Evolutionary conservation across 2,113 vertebrate genomes (phyloP).

Genomic region (Macrotus californicus): DNA sequence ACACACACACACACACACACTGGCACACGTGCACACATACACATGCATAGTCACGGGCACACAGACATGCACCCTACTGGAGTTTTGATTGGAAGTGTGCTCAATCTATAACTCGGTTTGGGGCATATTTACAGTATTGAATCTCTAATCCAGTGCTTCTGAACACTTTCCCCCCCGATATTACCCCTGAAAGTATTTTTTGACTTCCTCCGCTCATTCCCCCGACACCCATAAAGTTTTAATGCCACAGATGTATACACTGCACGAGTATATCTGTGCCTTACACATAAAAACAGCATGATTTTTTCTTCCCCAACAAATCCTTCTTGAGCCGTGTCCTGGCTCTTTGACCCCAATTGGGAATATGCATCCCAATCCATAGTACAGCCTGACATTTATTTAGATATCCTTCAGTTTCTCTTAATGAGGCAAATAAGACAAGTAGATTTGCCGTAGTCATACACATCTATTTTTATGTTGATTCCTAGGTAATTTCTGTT

Average conservation of each 20-base stretch:
- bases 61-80: fast-evolving
- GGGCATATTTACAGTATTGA: background rate
- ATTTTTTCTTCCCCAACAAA: background rate
- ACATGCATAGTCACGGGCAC: background rate
- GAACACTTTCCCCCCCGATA: background rate
- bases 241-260: background rate
- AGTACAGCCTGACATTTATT: background rate
- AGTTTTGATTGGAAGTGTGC: background rate
- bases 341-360: background rate
- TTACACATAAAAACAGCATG: background rate
- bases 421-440: background rate
- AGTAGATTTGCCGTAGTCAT: background rate
- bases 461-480: background rate
- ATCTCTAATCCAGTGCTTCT: background rate
- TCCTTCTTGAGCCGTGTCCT: no score
- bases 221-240: background rate
- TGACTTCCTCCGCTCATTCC: background rate
- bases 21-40: background rate
- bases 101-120: background rate
- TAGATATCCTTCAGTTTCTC: background rate
- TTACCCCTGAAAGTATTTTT: background rate
- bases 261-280: background rate
- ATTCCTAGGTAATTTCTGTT: background rate
- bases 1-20: background rate
- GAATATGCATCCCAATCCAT: background rate